Evolutionary conservation across 2,113 vertebrate genomes (phyloP), one percentile per base, ranked within the genome.

Genomic region (Bos javanicus): DNA sequence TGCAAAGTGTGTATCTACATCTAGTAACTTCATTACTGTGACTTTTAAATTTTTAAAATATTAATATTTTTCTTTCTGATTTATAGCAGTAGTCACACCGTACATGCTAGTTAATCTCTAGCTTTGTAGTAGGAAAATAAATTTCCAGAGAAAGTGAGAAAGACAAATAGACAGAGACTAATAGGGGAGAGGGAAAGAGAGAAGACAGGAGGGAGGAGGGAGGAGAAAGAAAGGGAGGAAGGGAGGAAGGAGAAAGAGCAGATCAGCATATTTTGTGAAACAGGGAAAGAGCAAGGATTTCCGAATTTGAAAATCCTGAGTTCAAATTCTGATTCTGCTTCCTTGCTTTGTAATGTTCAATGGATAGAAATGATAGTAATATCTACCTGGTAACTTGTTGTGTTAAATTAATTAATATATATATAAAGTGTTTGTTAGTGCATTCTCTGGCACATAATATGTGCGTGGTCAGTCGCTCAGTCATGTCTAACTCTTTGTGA

Each of bases 251-350:
- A 19, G 17, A 13, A 7, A 16, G 39, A 82, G 54, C 80, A 39
- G 30, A 50, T 8, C 2, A 59, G 50, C 30, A 10, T 52, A 26
- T 92, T 97, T 96, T 92, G 57, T 83, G 14, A 33, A 92, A 80
- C 25, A 90, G 43, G 30, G 39, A 87, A 93, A 80, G 43, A 95
- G 1, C 16, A 67, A 13, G 94, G n/a, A 62, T 80, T 91, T 87
- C 91, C 46, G 26, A 94, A 92, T 83, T 86, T 48, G 74, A 90
- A 91, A 92, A 87, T 56, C 21, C 36, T 19, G 5, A 52, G 14
- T 94, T 96, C 89, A 84, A 93, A 81, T 50, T 94, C n/a, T 94
- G 52, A 56, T 90, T 95, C 57, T 71, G n/a, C 26, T 85, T 81
- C 57, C 12, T 64, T 11, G 1, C 62, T 90, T 76, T 94, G 25